These are phyloP conservation scores for Aptenodytes patagonicus DNA, from an alignment of 2,113 vertebrate genomes.

Conservation along the genomic window DNA sequence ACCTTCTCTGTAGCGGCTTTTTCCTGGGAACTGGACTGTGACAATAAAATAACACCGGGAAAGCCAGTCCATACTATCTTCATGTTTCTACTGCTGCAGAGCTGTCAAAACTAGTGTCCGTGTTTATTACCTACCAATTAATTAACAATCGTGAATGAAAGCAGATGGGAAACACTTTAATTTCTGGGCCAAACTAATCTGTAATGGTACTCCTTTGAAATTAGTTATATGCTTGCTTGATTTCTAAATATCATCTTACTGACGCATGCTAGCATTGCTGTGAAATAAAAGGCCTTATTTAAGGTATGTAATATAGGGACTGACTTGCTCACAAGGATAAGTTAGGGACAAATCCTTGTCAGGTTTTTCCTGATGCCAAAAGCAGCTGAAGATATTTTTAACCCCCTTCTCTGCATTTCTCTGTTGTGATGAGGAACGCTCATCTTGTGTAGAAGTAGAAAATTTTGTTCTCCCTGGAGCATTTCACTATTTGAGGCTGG, in stretches of 20 bases:
- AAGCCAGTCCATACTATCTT: neutral
- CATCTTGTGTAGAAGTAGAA: neutral
- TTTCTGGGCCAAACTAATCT: neutral
- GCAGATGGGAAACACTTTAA: neutral
- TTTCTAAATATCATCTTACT: neutral
- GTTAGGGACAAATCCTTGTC: neutral
- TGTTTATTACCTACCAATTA: slow-evolving; percentile 9
- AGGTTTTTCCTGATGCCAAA: neutral
- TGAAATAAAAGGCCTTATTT: neutral
- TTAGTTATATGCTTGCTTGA: neutral
- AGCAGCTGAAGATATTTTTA: neutral
- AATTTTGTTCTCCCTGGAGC: neutral
- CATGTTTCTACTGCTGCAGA: neutral
- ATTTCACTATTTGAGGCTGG: neutral
- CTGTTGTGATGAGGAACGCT: neutral
- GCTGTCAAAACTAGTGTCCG: neutral
- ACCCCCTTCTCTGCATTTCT: neutral
- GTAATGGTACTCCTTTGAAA: neutral
- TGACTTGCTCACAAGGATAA: neutral
- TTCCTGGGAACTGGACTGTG: neutral
- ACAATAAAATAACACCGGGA: neutral
- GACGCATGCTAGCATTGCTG: neutral
- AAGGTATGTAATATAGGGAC: rapidly evolving
- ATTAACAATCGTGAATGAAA: neutral
- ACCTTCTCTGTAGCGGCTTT: neutral